A percentile compares a stretch with the other conserved stretches of the same genome.
Conservation (phyloP, 1,140 invertebrate species). For the Drosophila virilis region DNA sequence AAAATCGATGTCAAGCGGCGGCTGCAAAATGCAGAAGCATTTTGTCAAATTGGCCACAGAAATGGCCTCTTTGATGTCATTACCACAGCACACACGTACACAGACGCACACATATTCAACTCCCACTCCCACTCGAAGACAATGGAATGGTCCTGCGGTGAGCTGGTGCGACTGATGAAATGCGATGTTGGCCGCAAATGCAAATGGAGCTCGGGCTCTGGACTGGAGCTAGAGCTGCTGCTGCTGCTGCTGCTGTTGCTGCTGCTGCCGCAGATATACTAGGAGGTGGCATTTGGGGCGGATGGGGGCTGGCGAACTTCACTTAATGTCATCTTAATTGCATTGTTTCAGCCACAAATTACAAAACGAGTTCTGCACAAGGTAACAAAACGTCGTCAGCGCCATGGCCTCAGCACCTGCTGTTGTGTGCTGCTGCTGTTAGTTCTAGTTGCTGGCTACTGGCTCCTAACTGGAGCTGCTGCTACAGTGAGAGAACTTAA, state of each 20-base stretch:
- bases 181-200: constrained; percentile 20
- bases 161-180: constrained; percentile 15
- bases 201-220: constrained; percentile 6
- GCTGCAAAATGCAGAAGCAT: constrained; percentile 13
- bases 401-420: constrained; percentile 17
- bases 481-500: neutral
- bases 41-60: constrained; percentile 45
- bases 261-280: neutral
- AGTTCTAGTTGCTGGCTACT: neutral
- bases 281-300: constrained; percentile 5
- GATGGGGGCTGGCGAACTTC: constrained; percentile 52
- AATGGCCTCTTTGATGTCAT: constrained; percentile 47
- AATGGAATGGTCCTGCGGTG: constrained; percentile 12
- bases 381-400: constrained; percentile 70
- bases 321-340: constrained; percentile 81
- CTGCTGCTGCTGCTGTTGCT: constrained; percentile 31
- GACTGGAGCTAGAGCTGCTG: constrained; percentile 4
- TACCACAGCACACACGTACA: constrained; percentile 17
- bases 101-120: constrained; percentile 1
- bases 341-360: constrained; percentile 81
- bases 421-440: neutral
- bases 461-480: neutral
- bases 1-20: constrained; percentile 20
- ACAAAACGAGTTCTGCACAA: constrained; percentile 77
- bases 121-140: neutral